phyloP scores from a whole-genome alignment of 2,888 invertebrate species.

The Scaptodrosophila latifasciaeformis region DNA sequence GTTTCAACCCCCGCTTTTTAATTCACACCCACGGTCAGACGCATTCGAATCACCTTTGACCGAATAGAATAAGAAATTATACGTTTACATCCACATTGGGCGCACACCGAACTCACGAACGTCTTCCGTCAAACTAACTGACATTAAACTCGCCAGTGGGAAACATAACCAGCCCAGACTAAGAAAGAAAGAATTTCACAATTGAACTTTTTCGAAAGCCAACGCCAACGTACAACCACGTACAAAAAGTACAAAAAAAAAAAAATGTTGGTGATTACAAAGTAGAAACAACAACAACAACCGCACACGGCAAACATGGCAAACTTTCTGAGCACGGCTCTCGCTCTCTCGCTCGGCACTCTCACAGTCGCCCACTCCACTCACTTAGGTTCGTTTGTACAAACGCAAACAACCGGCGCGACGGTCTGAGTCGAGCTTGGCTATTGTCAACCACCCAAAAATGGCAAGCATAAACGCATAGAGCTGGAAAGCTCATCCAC shows the following conservation, averaged over 20 bases:
- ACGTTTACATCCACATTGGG: constrained; percentile 1
- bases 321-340: constrained; percentile 22
- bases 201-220: constrained; percentile 26
- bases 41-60: neutral
- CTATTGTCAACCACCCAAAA: constrained; percentile 50
- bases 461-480: constrained; percentile 39
- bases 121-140: constrained; percentile 58
- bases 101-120: constrained; percentile 55
- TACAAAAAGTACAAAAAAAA: no score
- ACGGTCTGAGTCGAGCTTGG: constrained; percentile 13
- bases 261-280: constrained; percentile 32
- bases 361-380: constrained; percentile 10
- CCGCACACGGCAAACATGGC: constrained; percentile 6
- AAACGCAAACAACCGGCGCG: constrained; percentile 31
- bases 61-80: no score
- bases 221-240: constrained; percentile 1
- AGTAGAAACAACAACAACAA: constrained; percentile 23
- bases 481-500: constrained; percentile 31
- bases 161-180: no score
- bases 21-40: constrained; percentile 3
- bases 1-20: constrained; percentile 29
- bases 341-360: neutral
- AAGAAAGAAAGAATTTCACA: constrained; percentile 32
- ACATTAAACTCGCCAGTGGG: neutral
- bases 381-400: constrained; percentile 37